Conservation (phyloP, 30 jellyfish, hydroid and myxozoan species). For the Cassiopea xamachana region DNA sequence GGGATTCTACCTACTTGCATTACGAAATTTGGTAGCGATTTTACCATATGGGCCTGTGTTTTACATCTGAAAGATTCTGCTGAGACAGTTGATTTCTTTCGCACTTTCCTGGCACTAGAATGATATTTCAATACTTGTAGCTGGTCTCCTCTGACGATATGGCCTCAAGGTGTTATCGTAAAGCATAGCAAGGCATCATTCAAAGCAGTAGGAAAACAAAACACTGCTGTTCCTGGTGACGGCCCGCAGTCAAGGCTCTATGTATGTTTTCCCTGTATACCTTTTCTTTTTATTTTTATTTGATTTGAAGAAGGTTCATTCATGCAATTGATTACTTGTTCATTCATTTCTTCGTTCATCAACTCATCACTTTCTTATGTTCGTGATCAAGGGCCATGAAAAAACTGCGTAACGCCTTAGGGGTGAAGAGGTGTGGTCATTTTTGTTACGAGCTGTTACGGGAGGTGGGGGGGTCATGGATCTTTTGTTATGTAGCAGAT, state of each 20-base stretch:
- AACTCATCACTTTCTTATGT: neutral
- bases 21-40: too few relatives aligned
- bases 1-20: too few relatives aligned
- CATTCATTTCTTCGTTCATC: neutral
- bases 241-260: constrained; percentile 92
- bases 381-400: too few relatives aligned
- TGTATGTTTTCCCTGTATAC: constrained; percentile 75
- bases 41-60: too few relatives aligned
- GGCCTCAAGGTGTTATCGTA: constrained; percentile 97
- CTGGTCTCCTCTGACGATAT: constrained; percentile 93
- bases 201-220: constrained; percentile 92
- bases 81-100: neutral
- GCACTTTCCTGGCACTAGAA: too few relatives aligned
- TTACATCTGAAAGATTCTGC: too few relatives aligned
- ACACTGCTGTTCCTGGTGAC: constrained; percentile 98
- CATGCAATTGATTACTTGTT: neutral
- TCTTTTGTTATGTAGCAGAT: too few relatives aligned
- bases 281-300: neutral
- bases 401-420: too few relatives aligned
- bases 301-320: too few relatives aligned
- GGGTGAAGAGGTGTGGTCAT: too few relatives aligned
- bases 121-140: constrained; percentile 37
- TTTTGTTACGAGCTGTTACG: too few relatives aligned
- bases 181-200: constrained; percentile 79
- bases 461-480: too few relatives aligned